Evolutionary conservation across 1,140 invertebrate species (phyloP).

Genomic region (Vollenhovia emeryi): DNA sequence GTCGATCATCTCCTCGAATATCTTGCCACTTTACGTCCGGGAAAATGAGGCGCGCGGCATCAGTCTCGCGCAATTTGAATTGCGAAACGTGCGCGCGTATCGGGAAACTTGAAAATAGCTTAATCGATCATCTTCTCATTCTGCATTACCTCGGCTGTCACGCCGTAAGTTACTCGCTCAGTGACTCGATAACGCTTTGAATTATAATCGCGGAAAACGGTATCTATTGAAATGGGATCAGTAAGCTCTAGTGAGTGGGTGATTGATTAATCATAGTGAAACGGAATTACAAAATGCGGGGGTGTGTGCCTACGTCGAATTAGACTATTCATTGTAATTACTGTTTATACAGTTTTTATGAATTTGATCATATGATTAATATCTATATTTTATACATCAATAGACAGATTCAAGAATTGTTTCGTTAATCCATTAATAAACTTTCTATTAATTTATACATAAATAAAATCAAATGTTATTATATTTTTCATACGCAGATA

Average conservation of each 20-base stretch:
- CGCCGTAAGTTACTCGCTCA: constrained; percentile 40
- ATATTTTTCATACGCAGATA: not conserved
- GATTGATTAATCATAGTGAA: constrained; percentile 37
- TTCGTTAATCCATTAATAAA: not conserved
- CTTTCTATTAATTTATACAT: not conserved
- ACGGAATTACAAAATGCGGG: not conserved
- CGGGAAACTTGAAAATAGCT: constrained; percentile 49
- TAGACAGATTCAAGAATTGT: not conserved
- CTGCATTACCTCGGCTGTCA: constrained; percentile 40
- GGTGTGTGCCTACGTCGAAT: not conserved
- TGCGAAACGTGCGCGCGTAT: constrained; percentile 38
- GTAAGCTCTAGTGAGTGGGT: not conserved
- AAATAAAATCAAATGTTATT: not conserved
- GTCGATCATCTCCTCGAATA: constrained; percentile 33
- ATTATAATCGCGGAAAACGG: constrained; percentile 47
- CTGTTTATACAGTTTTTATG: not conserved
- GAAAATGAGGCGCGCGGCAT: constrained; percentile 17
- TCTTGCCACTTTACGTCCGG: constrained; percentile 16
- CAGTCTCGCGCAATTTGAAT: constrained; percentile 46
- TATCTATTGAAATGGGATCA: constrained; percentile 37
- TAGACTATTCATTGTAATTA: not conserved
- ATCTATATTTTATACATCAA: not conserved
- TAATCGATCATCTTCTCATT: constrained; percentile 59
- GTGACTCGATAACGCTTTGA: constrained; percentile 48
- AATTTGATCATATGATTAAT: not conserved